Evolutionary conservation across 1,140 invertebrate genomes (phyloP), one percentile per base, ranked within the genome.

Genomic region (Drosophila repleta): DNA sequence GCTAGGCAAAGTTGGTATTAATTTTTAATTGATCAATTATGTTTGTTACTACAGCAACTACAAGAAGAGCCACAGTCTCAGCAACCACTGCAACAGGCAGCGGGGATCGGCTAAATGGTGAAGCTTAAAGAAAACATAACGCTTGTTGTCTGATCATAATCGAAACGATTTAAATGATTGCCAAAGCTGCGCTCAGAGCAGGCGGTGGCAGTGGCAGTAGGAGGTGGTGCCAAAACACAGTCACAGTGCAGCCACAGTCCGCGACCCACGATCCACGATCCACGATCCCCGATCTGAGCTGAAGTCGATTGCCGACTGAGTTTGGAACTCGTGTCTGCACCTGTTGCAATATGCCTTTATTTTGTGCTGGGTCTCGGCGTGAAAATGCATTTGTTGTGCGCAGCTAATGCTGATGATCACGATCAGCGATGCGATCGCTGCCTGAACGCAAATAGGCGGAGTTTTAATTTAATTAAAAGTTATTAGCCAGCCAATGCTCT

Each of bases 11-110:
- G 79, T 83, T 85, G 71, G 67, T 83, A 87, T 87, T 83, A 82
- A 88, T 88, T 87, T 87, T 83, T 87, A 87, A 87, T 83, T 88
- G 82, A 87, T 87, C 82, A 88, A 87, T 87, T 87, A 88, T 79
- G 66, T 57, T 76, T 53, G 49, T 53, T 52, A 1, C 52, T 57
- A 52, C 48, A 60, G 32, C 72, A 64, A 58, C 64, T 61, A 76
- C 56, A 26, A 17, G 24, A 58, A 48, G 32, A 43, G 21, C 60
- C 43, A 32, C 45, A 56, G 53, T 63, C 21, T 32, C 57, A 65
- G 52, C 46, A 57, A 48, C 37, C 21, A 61, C 53, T 48, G 63
- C 72, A 39, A 21, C 72, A 75, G 63, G 55, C 49, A 39, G 15
- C 46, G 21, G 29, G 24, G 39, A 57, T 45, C 39, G 52, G 41